Conservation (phyloP, 2,797 vertebrate species). For the Premnoplex brunnescens region DNA sequence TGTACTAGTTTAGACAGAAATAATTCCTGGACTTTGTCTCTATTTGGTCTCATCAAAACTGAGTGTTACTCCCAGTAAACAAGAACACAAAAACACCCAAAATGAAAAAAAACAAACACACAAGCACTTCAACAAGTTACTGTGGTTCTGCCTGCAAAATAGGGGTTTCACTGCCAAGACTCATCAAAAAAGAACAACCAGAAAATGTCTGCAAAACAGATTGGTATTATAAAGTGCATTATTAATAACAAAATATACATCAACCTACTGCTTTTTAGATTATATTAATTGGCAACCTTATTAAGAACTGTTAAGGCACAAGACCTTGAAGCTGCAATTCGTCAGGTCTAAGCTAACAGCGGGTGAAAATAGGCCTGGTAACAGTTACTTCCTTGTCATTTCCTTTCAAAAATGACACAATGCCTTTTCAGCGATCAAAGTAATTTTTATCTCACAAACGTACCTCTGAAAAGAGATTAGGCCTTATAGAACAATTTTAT, state of each 20-base stretch:
- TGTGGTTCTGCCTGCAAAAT: background rate
- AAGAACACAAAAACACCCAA: background rate
- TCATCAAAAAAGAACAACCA: slow-evolving; percentile 37
- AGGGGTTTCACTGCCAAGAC: slow-evolving; percentile 17
- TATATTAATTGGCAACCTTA: slow-evolving; percentile 34
- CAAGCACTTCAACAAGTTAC: background rate
- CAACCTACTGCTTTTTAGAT: slow-evolving; percentile 12
- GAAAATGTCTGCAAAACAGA: slow-evolving; percentile 35
- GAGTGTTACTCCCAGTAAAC: background rate
- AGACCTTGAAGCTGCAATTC: background rate
- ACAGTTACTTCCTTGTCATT: slow-evolving; percentile 35
- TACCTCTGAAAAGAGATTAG: slow-evolving; percentile 10
- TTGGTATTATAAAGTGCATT: background rate
- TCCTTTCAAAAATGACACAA: slow-evolving; percentile 51
- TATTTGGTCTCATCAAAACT: background rate
- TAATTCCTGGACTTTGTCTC: background rate
- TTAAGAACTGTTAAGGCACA: background rate
- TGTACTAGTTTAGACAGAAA: background rate
- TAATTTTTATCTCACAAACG: slow-evolving; percentile 8
- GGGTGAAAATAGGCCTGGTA: slow-evolving; percentile 1
- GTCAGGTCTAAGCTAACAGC: background rate
- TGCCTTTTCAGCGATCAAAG: background rate
- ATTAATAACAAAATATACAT: slow-evolving; percentile 34
- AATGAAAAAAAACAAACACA: background rate
- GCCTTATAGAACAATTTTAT: background rate